Percentiles rank a stretch among this genome's conserved stretches.
These are phyloP conservation scores for Menidia beryllina DNA, from an alignment of 2,113 vertebrate genomes.

Conservation along the genomic window DNA sequence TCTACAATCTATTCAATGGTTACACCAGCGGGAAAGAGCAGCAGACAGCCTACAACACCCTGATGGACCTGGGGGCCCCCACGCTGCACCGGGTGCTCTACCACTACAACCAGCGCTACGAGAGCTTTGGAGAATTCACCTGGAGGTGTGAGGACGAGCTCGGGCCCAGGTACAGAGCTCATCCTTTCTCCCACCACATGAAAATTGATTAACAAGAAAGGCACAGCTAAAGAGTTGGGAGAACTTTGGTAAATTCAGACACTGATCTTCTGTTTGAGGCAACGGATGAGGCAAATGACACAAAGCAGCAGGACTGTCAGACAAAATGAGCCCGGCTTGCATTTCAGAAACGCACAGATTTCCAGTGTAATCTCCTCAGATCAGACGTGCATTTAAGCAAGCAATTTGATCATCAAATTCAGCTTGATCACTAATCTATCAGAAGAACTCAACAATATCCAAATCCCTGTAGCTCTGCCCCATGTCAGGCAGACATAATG, in stretches of 20 bases:
- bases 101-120: slow-evolving; percentile 98
- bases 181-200: not conserved
- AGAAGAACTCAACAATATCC: slow-evolving; percentile 33
- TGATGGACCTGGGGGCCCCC: slow-evolving; percentile 94
- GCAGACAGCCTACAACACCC: slow-evolving; percentile 96
- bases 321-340: not conserved
- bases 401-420: slow-evolving; percentile 58
- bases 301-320: not conserved
- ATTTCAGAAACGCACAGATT: slow-evolving; percentile 12
- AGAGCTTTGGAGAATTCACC: slow-evolving; percentile 98
- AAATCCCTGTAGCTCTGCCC: slow-evolving; percentile 36
- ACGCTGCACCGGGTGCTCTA: slow-evolving; percentile 95
- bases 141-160: slow-evolving; percentile 98
- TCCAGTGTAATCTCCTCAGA: slow-evolving; percentile 18
- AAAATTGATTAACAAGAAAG: too few relatives aligned
- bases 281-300: not conserved
- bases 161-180: slow-evolving; percentile 92
- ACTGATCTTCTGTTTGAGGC: not conserved
- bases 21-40: slow-evolving; percentile 99
- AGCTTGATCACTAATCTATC: slow-evolving; percentile 37
- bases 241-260: not conserved
- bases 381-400: slow-evolving; percentile 48
- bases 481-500: slow-evolving; percentile 27
- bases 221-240: not conserved
- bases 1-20: slow-evolving; percentile 98